A percentile compares a stretch with the other conserved stretches of the same genome.
Evolutionary conservation across 2,888 invertebrate genomes (phyloP).

Genomic region (Timandra comae): DNA sequence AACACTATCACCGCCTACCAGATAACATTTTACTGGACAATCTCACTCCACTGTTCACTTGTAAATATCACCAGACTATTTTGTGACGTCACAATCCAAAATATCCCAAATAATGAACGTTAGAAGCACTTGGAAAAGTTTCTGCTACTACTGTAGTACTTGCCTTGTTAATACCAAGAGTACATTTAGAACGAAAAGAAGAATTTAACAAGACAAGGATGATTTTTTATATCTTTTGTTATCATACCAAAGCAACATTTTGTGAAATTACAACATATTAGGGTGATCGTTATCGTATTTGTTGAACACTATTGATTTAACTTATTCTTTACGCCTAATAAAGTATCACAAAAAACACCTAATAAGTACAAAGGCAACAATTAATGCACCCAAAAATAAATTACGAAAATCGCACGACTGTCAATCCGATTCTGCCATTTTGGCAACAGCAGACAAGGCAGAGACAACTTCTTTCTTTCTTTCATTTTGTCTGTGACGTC

Average conservation of each 20-base stretch:
- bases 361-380: conserved; percentile 45
- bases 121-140: conserved; percentile 54
- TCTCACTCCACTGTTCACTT: conserved; percentile 30
- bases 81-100: conserved; percentile 72
- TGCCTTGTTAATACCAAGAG: conserved; percentile 50
- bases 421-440: conserved; percentile 72
- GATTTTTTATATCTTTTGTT: conserved; percentile 75
- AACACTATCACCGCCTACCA: conserved; percentile 45
- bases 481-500: no score
- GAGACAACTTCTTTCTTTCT: no score
- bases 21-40: conserved; percentile 54
- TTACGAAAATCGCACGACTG: conserved; percentile 67
- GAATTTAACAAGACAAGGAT: conserved; percentile 51
- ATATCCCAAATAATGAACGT: conserved; percentile 60
- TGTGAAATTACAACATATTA: conserved; percentile 50
- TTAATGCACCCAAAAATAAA: conserved; percentile 64
- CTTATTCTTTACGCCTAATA: conserved; percentile 25
- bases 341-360: conserved; percentile 32
- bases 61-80: conserved; percentile 65
- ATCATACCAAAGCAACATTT: conserved; percentile 67
- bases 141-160: conserved; percentile 41
- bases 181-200: conserved; percentile 58
- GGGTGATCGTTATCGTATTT: conserved; percentile 24
- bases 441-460: conserved; percentile 22
- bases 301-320: conserved; percentile 17